Evolutionary conservation across 2,113 vertebrate genomes (phyloP).

Genomic region (Conger conger): DNA sequence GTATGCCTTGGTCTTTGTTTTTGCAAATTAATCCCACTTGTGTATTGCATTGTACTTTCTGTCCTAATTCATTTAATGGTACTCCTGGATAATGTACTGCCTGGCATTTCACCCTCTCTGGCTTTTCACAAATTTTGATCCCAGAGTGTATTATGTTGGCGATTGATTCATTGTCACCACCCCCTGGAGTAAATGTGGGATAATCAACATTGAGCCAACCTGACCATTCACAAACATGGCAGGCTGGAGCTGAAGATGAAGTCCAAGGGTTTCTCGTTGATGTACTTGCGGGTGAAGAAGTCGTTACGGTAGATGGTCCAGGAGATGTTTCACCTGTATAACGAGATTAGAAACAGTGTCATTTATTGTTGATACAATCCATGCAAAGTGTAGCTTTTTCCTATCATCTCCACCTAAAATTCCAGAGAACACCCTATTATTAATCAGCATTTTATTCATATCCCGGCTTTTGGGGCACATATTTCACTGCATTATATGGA

Average conservation of each 20-base stretch:
- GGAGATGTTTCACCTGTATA: slow-evolving; percentile 26
- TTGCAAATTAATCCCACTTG: slow-evolving; percentile 59
- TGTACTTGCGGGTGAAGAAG: background rate
- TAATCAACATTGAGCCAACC: slow-evolving; percentile 57
- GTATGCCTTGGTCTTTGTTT: slow-evolving; percentile 56
- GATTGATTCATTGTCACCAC: slow-evolving; percentile 59
- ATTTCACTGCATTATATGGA: too few relatives aligned
- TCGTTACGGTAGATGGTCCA: background rate
- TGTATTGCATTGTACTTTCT: slow-evolving; percentile 53
- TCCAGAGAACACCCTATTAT: background rate
- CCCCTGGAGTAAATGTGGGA: slow-evolving; percentile 44
- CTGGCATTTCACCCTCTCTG: slow-evolving; percentile 50
- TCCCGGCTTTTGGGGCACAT: background rate
- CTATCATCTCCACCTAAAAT: background rate
- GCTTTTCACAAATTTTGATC: slow-evolving; percentile 52
- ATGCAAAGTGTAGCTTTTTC: background rate
- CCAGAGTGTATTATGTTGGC: slow-evolving; percentile 43
- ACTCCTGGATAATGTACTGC: slow-evolving; percentile 47
- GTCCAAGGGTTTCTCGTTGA: background rate
- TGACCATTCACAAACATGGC: slow-evolving; percentile 53
- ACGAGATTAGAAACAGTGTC: background rate
- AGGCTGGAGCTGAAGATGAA: background rate
- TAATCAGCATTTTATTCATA: background rate
- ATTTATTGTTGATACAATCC: background rate
- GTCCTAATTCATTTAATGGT: slow-evolving; percentile 41